Conservation (phyloP, 2,113 vertebrate genomes). For the Cinclus mexicanus region DNA sequence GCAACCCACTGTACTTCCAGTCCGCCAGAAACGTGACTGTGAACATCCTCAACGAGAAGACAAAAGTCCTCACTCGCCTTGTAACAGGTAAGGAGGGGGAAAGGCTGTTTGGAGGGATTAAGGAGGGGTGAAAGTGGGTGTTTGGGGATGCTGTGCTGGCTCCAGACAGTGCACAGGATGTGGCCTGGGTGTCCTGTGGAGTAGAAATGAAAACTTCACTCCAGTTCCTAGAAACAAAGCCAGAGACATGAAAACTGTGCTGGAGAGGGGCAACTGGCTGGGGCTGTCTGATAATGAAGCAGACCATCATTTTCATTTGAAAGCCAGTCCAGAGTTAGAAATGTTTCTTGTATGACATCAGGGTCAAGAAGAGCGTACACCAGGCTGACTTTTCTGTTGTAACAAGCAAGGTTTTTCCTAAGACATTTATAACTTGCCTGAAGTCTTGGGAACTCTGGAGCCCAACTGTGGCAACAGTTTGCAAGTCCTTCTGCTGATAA, state of each 20-base stretch:
- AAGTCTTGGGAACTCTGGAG: not conserved
- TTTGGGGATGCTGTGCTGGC: not conserved
- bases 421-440: not conserved
- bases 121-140: not conserved
- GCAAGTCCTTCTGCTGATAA: not conserved
- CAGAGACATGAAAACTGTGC: not conserved
- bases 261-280: not conserved
- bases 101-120: not conserved
- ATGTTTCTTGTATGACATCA: constrained; percentile 21
- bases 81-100: constrained; percentile 85
- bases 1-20: constrained; percentile 93
- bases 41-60: constrained; percentile 92
- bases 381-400: constrained; percentile 40
- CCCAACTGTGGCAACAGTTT: not conserved
- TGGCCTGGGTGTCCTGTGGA: not conserved
- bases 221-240: not conserved
- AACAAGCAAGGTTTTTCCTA: constrained; percentile 30
- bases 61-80: constrained; percentile 91
- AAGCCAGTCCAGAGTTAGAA: constrained; percentile 16
- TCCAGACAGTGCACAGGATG: not conserved
- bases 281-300: not conserved
- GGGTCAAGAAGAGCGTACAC: constrained; percentile 30
- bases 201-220: not conserved
- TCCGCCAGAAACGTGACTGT: constrained; percentile 95
- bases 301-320: not conserved